Conservation (phyloP, 2,888 invertebrate genomes). For the Neria commutata region DNA sequence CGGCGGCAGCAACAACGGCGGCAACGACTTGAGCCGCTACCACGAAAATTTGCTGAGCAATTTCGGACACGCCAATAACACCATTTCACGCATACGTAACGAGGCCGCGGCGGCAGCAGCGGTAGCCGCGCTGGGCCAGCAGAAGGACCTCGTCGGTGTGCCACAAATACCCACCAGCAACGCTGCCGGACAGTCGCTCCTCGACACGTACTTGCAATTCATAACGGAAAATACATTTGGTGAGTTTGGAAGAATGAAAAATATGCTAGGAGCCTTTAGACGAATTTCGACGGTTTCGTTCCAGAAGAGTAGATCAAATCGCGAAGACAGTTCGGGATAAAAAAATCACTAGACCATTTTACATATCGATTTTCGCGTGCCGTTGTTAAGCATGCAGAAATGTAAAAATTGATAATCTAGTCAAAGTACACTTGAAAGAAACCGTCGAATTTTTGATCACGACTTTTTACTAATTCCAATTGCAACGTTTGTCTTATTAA, state of each 20-base stretch:
- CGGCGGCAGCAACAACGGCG: constrained; percentile 32
- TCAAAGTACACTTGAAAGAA: no score
- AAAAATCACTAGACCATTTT: no score
- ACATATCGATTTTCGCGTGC: background rate
- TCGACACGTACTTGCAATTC: constrained; percentile 87
- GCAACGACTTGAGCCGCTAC: constrained; percentile 55
- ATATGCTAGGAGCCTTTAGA: background rate
- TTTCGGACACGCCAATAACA: constrained; percentile 67
- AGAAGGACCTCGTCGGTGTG: constrained; percentile 65
- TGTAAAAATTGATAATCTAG: no score
- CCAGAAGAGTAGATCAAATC: no score
- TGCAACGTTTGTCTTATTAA: no score
- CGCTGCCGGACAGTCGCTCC: constrained; percentile 76
- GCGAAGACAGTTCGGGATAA: no score
- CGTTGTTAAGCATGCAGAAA: background rate
- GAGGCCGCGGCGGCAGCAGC: constrained; percentile 63
- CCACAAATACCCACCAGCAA: constrained; percentile 71
- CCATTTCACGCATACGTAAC: constrained; percentile 70
- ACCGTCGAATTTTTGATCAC: no score
- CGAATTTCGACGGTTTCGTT: no score
- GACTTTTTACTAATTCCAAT: background rate
- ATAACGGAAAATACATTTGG: constrained; percentile 83
- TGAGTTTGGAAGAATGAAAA: constrained; percentile 46
- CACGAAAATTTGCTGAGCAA: constrained; percentile 57
- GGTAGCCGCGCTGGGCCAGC: constrained; percentile 48